Base-by-base conservation (phyloP, 2,888 invertebrate genomes). In the Caenorhabditis plicata region DNA sequence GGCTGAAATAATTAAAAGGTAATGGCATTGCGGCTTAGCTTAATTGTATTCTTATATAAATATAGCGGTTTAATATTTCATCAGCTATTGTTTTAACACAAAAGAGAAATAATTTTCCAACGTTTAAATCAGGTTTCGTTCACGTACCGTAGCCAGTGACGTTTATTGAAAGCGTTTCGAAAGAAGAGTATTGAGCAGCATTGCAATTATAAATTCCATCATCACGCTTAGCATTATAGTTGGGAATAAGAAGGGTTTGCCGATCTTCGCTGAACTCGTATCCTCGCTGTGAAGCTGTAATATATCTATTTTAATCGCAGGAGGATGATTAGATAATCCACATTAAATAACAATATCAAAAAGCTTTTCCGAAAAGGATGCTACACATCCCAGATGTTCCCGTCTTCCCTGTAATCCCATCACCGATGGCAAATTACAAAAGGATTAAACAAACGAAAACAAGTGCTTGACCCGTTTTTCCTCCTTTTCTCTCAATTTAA, bases 121-220 rank as follows among this genome's bases (percentile, higher is more conserved):
- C 8, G 31, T 27, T 29, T 42, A 11, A 42, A 35, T 35, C 35
- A 20, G 17, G 8, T 13, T 5, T 17, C 32, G 11, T 33, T 29
- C 31, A 51, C 65, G 61, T 53, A 72, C 74, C 66, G 46, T 69
- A 72, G 38, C 71, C 72, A 23, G 67, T 64, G 8, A 73, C 72
- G 36, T 67, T 63, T 35, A 73, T 67, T 23, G 45, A 38, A 15
- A 70, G 62, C 1, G 70, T 69, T 25, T 75, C 71, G 25, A 71
- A 70, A 0, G 71, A 67, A 8, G 68, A 64, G 54, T 55, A 71
- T 36, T 73, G 68, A 15, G 72, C 73, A 9, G 71, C 73, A 44
- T 72, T 71, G 62, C 75, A 75, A 23, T 62, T 60, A 38, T 75
- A 75, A 22, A 62, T 35, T 26, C 73, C 75, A 44, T 75, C 75